Conservation (phyloP, 2,888 invertebrate species). For the Idaea biselata region DNA sequence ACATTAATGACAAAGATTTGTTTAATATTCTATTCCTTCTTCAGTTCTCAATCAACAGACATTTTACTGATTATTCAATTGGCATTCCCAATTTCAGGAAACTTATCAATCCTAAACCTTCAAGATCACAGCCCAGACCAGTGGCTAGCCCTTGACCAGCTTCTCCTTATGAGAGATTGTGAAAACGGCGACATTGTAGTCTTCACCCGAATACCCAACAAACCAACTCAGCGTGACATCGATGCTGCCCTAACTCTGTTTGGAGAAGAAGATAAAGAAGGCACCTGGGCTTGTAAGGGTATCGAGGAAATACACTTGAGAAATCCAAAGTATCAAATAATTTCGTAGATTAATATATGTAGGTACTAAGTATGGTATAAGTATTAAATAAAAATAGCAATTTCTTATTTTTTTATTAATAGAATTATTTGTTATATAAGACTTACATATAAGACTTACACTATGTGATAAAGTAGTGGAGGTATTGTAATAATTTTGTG, state of each 20-base stretch:
- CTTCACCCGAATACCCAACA: conserved; percentile 35
- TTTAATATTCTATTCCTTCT: too few species aligned
- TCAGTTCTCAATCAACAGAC: too few species aligned
- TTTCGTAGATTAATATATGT: neutral
- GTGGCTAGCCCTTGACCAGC: conserved; percentile 42
- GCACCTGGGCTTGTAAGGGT: conserved; percentile 30
- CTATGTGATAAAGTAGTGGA: too few species aligned
- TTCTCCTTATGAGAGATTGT: conserved; percentile 54
- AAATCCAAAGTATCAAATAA: conserved; percentile 1
- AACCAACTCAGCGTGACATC: conserved; percentile 26
- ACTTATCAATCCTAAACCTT: conserved; percentile 26
- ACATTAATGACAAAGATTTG: too few species aligned
- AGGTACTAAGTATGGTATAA: too few species aligned
- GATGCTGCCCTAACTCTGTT: conserved; percentile 33
- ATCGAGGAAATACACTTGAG: neutral
- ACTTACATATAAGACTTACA: too few species aligned
- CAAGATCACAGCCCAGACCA: conserved; percentile 43
- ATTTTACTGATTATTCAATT: neutral
- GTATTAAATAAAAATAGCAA: neutral
- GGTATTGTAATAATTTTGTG: neutral
- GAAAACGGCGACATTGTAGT: conserved; percentile 39
- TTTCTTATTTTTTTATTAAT: too few species aligned
- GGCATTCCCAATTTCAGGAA: conserved; percentile 25
- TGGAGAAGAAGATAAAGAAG: conserved; percentile 32
- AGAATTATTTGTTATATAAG: too few species aligned